Percentiles rank a stretch among this genome's conserved stretches.
These are phyloP conservation scores for Diachasmimorpha longicaudata DNA, from an alignment of 1,140 invertebrate genomes.

Conservation along the genomic window DNA sequence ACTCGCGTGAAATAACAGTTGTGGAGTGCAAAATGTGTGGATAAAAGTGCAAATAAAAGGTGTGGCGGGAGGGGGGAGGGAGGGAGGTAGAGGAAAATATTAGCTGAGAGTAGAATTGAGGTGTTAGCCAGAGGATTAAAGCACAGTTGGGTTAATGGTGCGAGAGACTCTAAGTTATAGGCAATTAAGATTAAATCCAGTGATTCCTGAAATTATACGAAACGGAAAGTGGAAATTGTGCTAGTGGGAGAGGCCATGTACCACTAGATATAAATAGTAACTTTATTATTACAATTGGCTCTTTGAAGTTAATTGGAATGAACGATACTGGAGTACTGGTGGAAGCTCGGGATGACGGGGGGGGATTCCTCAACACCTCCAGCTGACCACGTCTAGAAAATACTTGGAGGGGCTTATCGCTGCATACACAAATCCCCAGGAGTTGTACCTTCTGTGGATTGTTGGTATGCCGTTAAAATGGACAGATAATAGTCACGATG, in stretches of 20 bases:
- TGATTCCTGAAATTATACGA: conserved; percentile 37
- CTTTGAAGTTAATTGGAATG: not conserved
- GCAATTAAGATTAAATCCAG: conserved; percentile 48
- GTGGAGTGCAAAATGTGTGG: not conserved
- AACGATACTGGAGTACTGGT: not conserved
- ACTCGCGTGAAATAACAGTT: conserved; percentile 1
- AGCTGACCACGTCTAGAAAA: not conserved
- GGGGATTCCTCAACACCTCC: not conserved
- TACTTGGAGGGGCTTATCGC: not conserved
- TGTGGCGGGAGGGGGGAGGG: no score
- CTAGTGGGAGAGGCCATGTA: not conserved
- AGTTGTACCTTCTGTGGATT: not conserved
- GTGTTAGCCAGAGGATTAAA: conserved; percentile 31
- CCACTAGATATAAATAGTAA: not conserved
- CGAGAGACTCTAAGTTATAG: conserved; percentile 38
- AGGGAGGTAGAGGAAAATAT: no score
- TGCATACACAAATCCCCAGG: not conserved
- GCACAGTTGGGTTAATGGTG: conserved; percentile 24
- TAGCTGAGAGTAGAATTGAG: not conserved
- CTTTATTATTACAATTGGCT: not conserved
- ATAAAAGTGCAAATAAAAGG: conserved; percentile 15
- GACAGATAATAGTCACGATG: not conserved
- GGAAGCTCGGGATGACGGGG: no score
- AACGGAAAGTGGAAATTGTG: conserved; percentile 26
- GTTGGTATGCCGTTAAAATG: not conserved